Conservation (phyloP, 2,113 vertebrate species). For the Tilapia sparmanii region DNA sequence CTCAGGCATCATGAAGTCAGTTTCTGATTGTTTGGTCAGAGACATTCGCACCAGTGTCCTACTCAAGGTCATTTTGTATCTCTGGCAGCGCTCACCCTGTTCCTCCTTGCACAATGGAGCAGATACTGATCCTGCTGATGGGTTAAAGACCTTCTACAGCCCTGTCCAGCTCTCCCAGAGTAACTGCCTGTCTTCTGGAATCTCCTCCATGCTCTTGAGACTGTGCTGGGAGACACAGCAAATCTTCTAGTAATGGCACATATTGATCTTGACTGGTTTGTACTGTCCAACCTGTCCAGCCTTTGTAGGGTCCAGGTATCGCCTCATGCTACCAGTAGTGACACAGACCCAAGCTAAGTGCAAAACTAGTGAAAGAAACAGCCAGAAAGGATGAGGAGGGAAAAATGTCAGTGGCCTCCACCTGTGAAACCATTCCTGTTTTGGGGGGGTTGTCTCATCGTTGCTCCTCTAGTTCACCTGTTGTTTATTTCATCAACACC, state of each 20-base stretch:
- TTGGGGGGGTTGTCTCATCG: background rate
- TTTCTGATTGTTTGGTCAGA: background rate
- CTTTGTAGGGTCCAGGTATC: background rate
- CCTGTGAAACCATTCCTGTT: background rate
- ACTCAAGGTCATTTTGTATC: background rate
- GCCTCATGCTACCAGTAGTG: background rate
- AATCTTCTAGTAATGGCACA: background rate
- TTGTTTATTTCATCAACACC: background rate
- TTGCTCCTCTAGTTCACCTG: background rate
- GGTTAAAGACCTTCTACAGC: background rate
- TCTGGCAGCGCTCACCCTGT: background rate
- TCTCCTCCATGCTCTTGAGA: background rate
- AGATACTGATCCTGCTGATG: background rate
- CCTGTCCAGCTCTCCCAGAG: background rate
- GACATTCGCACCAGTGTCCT: background rate
- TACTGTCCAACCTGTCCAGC: background rate
- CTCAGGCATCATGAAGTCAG: background rate
- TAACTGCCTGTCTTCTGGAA: background rate
- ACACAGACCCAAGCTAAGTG: background rate
- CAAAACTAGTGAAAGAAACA: background rate
- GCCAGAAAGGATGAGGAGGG: background rate
- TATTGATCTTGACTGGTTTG: background rate
- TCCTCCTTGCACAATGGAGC: background rate
- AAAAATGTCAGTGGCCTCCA: background rate
- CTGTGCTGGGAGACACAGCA: background rate